Evolutionary conservation across 2,797 vertebrate species (phyloP).

Genomic region (Cyclopterus lumpus): DNA sequence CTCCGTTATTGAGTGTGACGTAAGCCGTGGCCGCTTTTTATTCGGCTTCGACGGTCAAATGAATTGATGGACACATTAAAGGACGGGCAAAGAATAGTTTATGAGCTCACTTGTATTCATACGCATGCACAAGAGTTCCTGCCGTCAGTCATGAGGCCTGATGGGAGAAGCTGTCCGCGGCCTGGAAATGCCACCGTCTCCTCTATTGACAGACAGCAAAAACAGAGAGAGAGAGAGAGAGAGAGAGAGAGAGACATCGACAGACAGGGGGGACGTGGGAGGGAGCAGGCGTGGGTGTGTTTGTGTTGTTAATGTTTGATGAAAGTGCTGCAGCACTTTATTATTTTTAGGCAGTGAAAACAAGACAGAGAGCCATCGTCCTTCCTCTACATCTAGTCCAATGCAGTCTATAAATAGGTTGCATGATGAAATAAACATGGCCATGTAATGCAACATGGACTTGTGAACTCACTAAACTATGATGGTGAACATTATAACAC

Average conservation of each 20-base stretch:
- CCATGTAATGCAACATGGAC: background rate
- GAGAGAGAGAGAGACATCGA: conserved; percentile 31
- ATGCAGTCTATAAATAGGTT: background rate
- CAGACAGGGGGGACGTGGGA: conserved; percentile 38
- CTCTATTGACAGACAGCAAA: conserved; percentile 60
- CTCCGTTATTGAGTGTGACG: conserved; percentile 19
- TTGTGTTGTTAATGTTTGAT: conserved; percentile 27
- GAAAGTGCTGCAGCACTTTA: conserved; percentile 9
- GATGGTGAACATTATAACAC: background rate
- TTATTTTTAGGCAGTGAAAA: conserved; percentile 24
- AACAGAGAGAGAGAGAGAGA: conserved; percentile 35
- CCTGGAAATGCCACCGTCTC: conserved; percentile 65
- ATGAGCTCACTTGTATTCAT: conserved; percentile 64
- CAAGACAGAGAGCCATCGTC: background rate
- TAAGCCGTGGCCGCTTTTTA: conserved; percentile 43
- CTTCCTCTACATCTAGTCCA: background rate
- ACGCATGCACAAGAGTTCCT: conserved; percentile 58
- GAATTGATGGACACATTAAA: conserved; percentile 65
- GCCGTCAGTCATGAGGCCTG: conserved; percentile 68
- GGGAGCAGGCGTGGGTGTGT: conserved; percentile 25
- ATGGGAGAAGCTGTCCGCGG: conserved; percentile 73
- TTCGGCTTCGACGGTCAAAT: conserved; percentile 43
- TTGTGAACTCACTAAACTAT: background rate
- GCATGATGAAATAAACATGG: background rate
- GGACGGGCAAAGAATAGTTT: conserved; percentile 59